phyloP scores from a whole-genome alignment of 1,140 invertebrate genomes.

The Stegodyphus mimosarum region DNA sequence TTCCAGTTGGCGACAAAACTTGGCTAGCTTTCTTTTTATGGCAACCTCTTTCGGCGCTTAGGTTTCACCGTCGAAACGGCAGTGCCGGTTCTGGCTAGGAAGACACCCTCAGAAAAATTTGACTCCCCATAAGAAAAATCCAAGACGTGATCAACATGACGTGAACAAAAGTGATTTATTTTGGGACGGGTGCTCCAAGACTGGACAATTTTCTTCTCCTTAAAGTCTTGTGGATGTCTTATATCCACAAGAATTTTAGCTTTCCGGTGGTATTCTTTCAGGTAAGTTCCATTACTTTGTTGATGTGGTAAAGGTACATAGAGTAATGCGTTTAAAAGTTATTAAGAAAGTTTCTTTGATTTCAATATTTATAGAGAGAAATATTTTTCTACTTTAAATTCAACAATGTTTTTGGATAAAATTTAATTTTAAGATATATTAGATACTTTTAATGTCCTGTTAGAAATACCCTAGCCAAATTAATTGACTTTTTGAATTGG shows the following conservation, averaged over 20 bases:
- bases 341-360: neutral
- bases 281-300: conserved; percentile 15
- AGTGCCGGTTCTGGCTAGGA: conserved; percentile 32
- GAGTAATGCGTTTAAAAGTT: neutral
- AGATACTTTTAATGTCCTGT: too few relatives aligned
- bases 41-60: conserved; percentile 49
- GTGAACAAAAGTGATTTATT: conserved; percentile 19
- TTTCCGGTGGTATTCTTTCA: conserved; percentile 6
- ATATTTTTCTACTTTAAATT: too few relatives aligned
- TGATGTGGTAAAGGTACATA: neutral
- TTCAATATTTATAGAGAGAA: too few relatives aligned
- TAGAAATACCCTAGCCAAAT: too few relatives aligned
- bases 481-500: too few relatives aligned
- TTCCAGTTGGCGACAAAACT: conserved; percentile 29
- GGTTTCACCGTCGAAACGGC: conserved; percentile 45
- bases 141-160: conserved; percentile 43
- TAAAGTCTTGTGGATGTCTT: too few relatives aligned
- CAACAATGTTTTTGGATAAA: too few relatives aligned
- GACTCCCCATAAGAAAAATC: conserved; percentile 26
- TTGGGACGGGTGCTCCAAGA: neutral
- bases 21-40: conserved; percentile 11
- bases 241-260: neutral
- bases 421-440: too few relatives aligned
- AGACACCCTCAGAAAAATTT: conserved; percentile 46
- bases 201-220: too few relatives aligned